phyloP scores from a whole-genome alignment of 2,888 invertebrate genomes.

The Trissolcus japonicus region DNA sequence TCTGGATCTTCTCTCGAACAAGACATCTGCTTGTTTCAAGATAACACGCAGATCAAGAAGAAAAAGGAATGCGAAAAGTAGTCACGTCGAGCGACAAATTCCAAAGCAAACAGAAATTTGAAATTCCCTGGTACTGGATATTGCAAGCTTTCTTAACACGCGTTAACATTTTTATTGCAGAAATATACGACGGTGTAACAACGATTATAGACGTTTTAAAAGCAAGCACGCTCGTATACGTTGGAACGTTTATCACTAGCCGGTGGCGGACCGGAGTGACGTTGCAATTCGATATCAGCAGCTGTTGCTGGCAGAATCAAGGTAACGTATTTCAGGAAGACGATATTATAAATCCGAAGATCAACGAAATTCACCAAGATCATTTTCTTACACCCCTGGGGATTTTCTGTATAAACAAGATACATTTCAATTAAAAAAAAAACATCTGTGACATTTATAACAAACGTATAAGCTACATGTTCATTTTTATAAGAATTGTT shows the following conservation, averaged over 20 bases:
- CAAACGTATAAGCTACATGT: no score
- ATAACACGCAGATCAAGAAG: no score
- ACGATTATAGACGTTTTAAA: conserved; percentile 16
- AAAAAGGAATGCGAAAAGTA: no score
- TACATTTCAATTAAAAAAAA: no score
- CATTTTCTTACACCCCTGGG: no score
- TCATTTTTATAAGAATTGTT: no score
- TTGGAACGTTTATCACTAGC: conserved; percentile 17
- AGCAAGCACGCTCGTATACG: conserved; percentile 5
- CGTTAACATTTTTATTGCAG: not conserved
- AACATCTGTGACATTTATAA: no score
- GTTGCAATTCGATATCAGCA: conserved; percentile 29
- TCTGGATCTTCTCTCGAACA: no score
- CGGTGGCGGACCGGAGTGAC: conserved; percentile 17
- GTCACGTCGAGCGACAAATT: no score
- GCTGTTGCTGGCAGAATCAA: conserved; percentile 17
- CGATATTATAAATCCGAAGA: conserved; percentile 10
- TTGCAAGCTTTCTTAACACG: not conserved
- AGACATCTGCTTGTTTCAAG: no score
- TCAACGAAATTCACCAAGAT: no score
- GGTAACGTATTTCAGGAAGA: conserved; percentile 21
- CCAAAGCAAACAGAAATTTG: not conserved
- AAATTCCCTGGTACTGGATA: not conserved
- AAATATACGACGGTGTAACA: conserved; percentile 2
- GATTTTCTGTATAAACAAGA: no score